phyloP scores from a whole-genome alignment of 2,797 vertebrate genomes.

The Aldrovandia affinis region DNA sequence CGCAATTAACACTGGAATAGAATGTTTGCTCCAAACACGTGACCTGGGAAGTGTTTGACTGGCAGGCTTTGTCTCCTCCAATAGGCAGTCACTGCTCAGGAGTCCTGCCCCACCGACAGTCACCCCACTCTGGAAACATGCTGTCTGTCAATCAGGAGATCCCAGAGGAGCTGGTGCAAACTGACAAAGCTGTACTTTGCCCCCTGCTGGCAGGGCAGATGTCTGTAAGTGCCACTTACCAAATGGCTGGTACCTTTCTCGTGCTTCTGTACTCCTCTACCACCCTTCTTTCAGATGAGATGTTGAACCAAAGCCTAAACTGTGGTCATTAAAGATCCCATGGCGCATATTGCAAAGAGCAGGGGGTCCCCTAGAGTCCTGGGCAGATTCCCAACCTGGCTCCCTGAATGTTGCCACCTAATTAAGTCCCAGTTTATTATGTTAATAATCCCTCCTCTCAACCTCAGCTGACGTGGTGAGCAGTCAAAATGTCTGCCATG shows the following conservation, averaged over 20 bases:
- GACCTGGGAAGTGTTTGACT: not conserved
- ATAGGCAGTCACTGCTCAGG: conserved; percentile 73
- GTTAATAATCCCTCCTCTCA: not conserved
- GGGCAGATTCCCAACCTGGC: not conserved
- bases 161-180: conserved; percentile 70
- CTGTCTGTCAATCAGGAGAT: conserved; percentile 81
- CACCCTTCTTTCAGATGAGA: not conserved
- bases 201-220: conserved; percentile 78
- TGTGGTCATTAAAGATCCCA: not conserved
- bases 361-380: not conserved
- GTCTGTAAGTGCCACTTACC: conserved; percentile 70
- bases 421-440: not conserved
- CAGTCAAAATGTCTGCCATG: not conserved
- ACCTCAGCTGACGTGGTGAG: not conserved
- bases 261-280: not conserved
- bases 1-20: too few relatives aligned
- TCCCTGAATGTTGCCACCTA: not conserved
- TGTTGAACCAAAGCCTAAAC: not conserved
- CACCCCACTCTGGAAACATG: conserved; percentile 72
- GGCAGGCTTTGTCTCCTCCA: not conserved
- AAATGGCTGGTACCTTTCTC: not conserved
- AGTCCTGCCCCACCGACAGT: conserved; percentile 67
- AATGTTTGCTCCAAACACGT: too few relatives aligned
- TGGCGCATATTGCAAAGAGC: too few relatives aligned
- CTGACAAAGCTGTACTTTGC: conserved; percentile 66